phyloP scores from a whole-genome alignment of 2,888 invertebrate species.

The Noctua fimbriata region DNA sequence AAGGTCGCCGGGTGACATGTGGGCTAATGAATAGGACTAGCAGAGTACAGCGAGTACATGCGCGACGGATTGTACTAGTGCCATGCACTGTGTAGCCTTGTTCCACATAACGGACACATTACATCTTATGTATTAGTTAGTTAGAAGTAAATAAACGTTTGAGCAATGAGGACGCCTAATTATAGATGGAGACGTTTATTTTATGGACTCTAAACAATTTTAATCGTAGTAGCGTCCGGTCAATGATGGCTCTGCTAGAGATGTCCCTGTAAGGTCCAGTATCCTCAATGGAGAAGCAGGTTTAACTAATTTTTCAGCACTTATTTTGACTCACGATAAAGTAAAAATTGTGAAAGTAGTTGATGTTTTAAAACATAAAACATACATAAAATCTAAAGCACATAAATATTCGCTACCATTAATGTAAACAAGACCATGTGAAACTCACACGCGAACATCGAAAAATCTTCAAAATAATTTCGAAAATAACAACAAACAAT shows the following conservation, averaged over 20 bases:
- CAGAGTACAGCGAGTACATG: background rate
- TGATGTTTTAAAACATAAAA: background rate
- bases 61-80: background rate
- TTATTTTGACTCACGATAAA: background rate
- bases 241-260: background rate
- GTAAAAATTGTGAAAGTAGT: background rate
- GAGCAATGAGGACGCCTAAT: slow-evolving; percentile 12
- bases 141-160: slow-evolving; percentile 16
- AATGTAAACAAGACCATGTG: background rate
- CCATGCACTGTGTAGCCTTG: slow-evolving; percentile 33
- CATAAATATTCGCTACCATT: background rate
- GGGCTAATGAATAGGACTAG: background rate
- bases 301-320: background rate
- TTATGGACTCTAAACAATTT: slow-evolving; percentile 1
- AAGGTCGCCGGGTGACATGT: slow-evolving; percentile 28
- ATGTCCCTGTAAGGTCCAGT: background rate
- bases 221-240: background rate
- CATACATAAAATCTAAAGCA: background rate
- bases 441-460: background rate
- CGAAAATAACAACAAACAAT: slow-evolving; percentile 14
- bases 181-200: background rate
- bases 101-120: slow-evolving; percentile 35
- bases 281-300: background rate
- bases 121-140: slow-evolving; percentile 15
- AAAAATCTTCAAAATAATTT: background rate